Percentiles rank a stretch among this genome's conserved stretches.
phyloP scores from a whole-genome alignment of 2,797 vertebrate species.

The Coregonus ussuriensis region DNA sequence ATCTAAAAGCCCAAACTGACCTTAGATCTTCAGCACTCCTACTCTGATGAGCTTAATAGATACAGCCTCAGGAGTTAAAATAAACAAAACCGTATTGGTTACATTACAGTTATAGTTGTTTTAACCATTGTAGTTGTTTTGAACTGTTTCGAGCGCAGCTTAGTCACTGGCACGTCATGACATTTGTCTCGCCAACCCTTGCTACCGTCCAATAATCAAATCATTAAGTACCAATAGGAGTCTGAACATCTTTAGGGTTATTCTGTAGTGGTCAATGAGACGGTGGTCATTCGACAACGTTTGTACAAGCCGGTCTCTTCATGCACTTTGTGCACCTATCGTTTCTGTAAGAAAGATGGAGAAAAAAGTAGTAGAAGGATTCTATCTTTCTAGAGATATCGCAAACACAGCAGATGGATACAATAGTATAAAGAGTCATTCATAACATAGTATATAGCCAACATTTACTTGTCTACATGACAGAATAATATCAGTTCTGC shows the following conservation, averaged over 20 bases:
- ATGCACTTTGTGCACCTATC: constrained; percentile 74
- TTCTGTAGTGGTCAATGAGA: neutral
- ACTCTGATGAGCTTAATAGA: neutral
- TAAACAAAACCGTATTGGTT: neutral
- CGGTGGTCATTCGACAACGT: neutral
- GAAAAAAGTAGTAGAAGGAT: neutral
- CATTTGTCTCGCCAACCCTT: constrained; percentile 23
- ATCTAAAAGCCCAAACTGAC: neutral
- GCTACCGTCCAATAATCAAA: constrained; percentile 51
- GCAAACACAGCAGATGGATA: no score
- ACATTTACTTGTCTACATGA: no score
- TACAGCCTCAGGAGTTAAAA: neutral
- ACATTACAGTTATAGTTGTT: constrained; percentile 30
- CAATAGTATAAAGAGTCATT: no score
- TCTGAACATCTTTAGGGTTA: constrained; percentile 17
- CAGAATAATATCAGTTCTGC: no score
- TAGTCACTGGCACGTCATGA: constrained; percentile 39
- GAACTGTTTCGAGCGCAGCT: constrained; percentile 16
- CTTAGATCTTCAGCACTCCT: no score
- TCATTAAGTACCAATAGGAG: constrained; percentile 40
- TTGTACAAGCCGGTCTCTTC: constrained; percentile 50
- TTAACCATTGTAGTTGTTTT: neutral
- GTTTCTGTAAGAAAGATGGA: constrained; percentile 76
- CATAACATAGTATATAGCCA: no score
- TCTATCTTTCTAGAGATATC: neutral